Base-by-base conservation (phyloP, 2,113 vertebrate species). In the Apteryx mantelli region DNA sequence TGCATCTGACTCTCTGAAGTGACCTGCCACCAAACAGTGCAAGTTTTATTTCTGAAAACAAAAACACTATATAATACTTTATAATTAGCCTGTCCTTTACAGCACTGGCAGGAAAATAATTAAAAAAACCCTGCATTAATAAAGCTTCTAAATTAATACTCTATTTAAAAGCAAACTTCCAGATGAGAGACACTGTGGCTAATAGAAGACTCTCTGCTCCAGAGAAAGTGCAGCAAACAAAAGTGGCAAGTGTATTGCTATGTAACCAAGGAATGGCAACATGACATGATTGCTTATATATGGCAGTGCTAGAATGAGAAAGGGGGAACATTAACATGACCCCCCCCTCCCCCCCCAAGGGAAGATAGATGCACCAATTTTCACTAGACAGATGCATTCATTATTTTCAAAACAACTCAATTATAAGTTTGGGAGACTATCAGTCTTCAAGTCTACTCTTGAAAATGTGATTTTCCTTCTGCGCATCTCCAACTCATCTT, bases 321-420 rank as follows among this genome's bases (percentile, higher is more conserved):
- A 79, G 10, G 9, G 14, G 46, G 34, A 25, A 65, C 53, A 22
- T 30, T 4, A 38, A 71, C 42, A 22, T 10, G 8, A 79, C 60
- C 68, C 15, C 46, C n/a, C 8, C 1, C 6, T 36, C 61, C 46
- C 0, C 0, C 22, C 17, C 40, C 26, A 15, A 4, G 32, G 13
- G 21, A 81, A 74, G 60, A 28, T 5, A 80, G 48, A 34, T 32
- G 38, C 13, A 77, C 46, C 63, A 46, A 30, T 73, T 68, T 50
- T 85, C 65, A 63, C 25, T 53, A 61, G 42, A 38, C 60, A 82
- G n/a, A n/a, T 19, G 42, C 42, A 65, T 2, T 24, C 0, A 1
- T 70, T 75, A 65, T 50, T 82, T 78, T 44, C 26, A 64, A 14
- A n/a, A 38, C 11, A 65, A 83, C 20, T 78, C 38, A 61, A 4